phyloP scores from a whole-genome alignment of 2,797 vertebrate genomes.

The Todus mexicanus region DNA sequence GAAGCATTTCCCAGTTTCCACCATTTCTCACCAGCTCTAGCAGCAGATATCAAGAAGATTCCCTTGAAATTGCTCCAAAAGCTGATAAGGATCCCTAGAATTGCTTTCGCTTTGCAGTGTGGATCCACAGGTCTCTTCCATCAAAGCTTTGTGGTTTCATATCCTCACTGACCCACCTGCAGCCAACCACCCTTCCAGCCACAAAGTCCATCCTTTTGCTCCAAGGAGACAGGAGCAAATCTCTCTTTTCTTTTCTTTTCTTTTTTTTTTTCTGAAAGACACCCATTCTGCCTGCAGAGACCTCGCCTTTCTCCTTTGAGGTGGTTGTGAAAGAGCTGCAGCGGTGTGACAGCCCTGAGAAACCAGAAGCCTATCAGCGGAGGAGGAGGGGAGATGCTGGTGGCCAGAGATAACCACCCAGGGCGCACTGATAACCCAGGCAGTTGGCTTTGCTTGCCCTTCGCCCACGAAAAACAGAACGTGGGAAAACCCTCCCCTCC shows the following conservation, averaged over 20 bases:
- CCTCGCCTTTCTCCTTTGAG: background rate
- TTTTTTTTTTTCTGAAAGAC: background rate
- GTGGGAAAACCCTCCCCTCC: background rate
- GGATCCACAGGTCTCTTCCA: background rate
- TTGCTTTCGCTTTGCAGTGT: fast-evolving
- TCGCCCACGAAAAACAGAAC: background rate
- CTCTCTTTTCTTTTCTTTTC: background rate
- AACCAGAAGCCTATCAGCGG: constrained; percentile 17
- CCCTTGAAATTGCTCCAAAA: background rate
- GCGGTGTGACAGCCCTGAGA: background rate
- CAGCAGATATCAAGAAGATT: background rate
- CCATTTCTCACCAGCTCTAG: background rate
- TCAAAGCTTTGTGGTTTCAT: fast-evolving
- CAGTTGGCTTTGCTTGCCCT: constrained; percentile 24
- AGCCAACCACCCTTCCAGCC: background rate
- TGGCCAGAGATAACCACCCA: background rate
- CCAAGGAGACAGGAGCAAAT: background rate
- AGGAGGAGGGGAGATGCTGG: background rate
- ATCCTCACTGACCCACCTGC: background rate
- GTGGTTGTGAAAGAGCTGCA: background rate
- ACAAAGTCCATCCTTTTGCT: background rate
- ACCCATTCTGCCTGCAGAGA: background rate
- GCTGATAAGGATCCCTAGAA: background rate
- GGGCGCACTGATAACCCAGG: background rate
- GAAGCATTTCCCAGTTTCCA: background rate